Evolutionary conservation across 1,140 invertebrate species (phyloP), one percentile per base, ranked within the genome.

Genomic region (Bombus balteatus): DNA sequence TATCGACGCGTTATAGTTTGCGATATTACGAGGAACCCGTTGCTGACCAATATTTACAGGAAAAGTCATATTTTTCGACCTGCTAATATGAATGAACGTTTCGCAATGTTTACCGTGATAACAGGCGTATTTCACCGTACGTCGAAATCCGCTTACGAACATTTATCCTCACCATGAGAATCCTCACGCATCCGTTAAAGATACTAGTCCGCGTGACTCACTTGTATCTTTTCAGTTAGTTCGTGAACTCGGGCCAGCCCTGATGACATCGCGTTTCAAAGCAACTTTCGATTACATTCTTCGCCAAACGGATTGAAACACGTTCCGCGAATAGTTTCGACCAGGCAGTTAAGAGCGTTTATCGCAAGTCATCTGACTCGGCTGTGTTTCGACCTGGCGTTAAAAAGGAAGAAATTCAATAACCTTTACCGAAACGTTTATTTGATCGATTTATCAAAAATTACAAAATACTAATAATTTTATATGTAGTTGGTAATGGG

Each of bases 71-170:
- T 85, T 85, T 79, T 80, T 80, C 83, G 12, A 12, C 15, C 25
- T 1, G 13, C 37, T 71, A 78, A 84, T 66, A 79, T 79, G 66
- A 65, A 83, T 57, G 76, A 80, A 80, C 77, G 74, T 79, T 70
- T 70, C 47, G 43, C 53, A 47, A 53, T 53, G 68, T 85, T 85
- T 85, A 43, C 68, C 32, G 32, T 80, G 47, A 79, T 71, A 84
- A 80, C 77, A 72, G 32, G 22, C 76, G 39, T 85, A 85, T 85
- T 85, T 85, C 76, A 80, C 37, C 9, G 47, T 34, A 43, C 37
- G 37, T 53, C 53, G 68, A 28, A 85, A 85, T 85, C 83, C 76
- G 83, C 83, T 85, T 85, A 85, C 72, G 68, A 79, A 59, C 77
- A 65, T 85, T 85, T 70, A 80, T 80, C 62, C 28, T 12, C 9